These are phyloP conservation scores for Andrena trimmerana DNA, from an alignment of 2,888 invertebrate species.

Conservation along the genomic window DNA sequence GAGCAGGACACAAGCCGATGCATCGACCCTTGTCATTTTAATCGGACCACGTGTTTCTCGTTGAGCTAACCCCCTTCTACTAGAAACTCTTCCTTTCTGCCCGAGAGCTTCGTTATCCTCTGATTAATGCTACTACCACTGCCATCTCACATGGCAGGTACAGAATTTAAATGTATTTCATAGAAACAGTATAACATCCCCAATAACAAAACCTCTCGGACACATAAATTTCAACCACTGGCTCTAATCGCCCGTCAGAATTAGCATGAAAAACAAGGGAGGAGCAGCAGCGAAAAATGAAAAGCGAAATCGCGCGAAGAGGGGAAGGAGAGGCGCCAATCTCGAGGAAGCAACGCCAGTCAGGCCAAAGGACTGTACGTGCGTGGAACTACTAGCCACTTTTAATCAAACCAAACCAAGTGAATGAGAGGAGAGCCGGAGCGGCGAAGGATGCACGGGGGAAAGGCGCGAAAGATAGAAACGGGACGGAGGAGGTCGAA, in stretches of 20 bases:
- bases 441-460: not conserved
- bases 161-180: too few species aligned
- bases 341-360: constrained; percentile 15
- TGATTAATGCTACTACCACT: too few species aligned
- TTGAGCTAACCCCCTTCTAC: not conserved
- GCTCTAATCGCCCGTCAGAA: too few species aligned
- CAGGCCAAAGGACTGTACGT: constrained; percentile 1
- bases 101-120: too few species aligned
- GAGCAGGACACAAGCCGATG: not conserved
- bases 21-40: not conserved
- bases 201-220: not conserved
- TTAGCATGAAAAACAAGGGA: constrained; percentile 4
- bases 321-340: not conserved
- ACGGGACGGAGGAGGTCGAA: not conserved
- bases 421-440: not conserved
- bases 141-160: too few species aligned
- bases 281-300: not conserved
- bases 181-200: too few species aligned
- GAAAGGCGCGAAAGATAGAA: not conserved
- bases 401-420: constrained; percentile 17
- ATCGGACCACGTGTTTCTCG: not conserved
- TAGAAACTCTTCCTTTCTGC: too few species aligned
- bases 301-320: not conserved
- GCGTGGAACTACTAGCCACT: not conserved
- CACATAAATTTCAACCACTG: not conserved